Base-by-base conservation (phyloP, 2,888 invertebrate species). In the Patella pellucida region DNA sequence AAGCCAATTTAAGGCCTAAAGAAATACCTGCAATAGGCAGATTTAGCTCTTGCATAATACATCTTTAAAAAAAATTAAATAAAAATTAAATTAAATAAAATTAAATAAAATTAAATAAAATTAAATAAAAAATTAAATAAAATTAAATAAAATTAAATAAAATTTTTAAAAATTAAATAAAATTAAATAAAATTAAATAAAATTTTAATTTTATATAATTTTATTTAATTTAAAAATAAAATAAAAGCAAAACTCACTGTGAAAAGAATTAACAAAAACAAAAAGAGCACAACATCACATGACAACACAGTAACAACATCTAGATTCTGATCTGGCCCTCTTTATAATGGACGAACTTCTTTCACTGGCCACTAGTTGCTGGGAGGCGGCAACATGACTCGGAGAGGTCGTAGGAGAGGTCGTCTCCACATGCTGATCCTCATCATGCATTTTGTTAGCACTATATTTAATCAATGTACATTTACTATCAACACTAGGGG, bases 221-320 rank as follows among this genome's bases (percentile, higher is more conserved):
- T n/a, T n/a, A n/a, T n/a, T n/a, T n/a, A n/a, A n/a, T n/a, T n/a
- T 27, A 72, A 16, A 72, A 54, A 72, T 23, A 72, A 56, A 67
- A 52, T 68, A 71, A 71, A 67, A 73, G 7, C 7, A 68, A 50
- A 73, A 73, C 73, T 73, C 73, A 73, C 73, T 72, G 73, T 56
- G 51, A 68, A n/a, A 54, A 56, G 71, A 56, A 56, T 56, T 41
- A 71, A 52, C 23, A 31, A 56, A 51, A 52, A 27, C 31, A 71
- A 54, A 56, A 31, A 52, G 52, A 70, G 9, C 12, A 27, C 51
- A 69, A 27, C 51, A 69, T 69, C 69, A 69, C 69, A 69, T n/a
- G 16, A 69, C 31, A 69, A 69, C 69, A 69, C 74, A 74, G n/a
- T 16, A 12, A 31, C 74, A 74, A 16, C 68, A 69, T 51, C 27